These are phyloP conservation scores for Bruchidius siliquastri DNA, from an alignment of 2,888 invertebrate genomes.

Conservation along the genomic window DNA sequence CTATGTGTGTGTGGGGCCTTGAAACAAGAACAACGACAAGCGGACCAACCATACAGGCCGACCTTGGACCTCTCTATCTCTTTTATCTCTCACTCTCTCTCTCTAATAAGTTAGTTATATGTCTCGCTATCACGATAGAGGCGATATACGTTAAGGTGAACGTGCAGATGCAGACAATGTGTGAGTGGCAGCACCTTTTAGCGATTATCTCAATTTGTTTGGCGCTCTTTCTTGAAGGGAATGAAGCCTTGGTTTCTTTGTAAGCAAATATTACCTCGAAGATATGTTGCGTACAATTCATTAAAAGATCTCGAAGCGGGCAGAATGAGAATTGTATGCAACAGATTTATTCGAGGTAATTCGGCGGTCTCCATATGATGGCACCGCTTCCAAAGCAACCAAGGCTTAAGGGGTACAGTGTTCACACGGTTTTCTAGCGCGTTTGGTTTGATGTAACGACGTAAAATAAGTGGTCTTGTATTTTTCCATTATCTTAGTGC, in stretches of 20 bases:
- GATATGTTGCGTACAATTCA: too few species aligned
- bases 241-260: too few species aligned
- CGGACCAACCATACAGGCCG: slow-evolving; percentile 45
- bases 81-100: not conserved
- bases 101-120: not conserved
- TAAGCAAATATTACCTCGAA: too few species aligned
- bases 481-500: too few species aligned
- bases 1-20: slow-evolving; percentile 43
- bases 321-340: too few species aligned
- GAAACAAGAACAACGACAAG: slow-evolving; percentile 22
- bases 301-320: too few species aligned
- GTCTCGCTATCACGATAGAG: slow-evolving; percentile 12
- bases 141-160: not conserved
- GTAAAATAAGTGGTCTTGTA: not conserved
- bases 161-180: slow-evolving; percentile 57
- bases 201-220: not conserved
- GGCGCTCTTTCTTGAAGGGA: too few species aligned
- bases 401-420: not conserved
- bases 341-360: too few species aligned
- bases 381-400: too few species aligned
- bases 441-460: not conserved
- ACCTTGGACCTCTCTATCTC: slow-evolving; percentile 12
- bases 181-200: slow-evolving; percentile 35
- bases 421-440: not conserved
- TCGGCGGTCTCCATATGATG: too few species aligned